Conservation (phyloP, 2,113 vertebrate species). For the Oncorhynchus gorbuscha region DNA sequence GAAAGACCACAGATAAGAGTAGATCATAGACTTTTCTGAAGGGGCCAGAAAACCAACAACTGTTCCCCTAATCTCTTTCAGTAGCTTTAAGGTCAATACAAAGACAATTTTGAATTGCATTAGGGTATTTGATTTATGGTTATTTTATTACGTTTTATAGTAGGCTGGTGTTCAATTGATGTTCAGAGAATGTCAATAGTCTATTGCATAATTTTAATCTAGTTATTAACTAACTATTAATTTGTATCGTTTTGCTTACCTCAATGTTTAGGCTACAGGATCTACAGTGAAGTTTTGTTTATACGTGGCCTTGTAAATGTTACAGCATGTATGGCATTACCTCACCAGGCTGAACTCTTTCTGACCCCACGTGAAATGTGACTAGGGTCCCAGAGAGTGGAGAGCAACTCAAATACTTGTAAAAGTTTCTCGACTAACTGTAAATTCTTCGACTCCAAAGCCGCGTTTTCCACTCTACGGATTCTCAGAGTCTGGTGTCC, state of each 20-base stretch:
- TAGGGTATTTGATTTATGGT: background rate
- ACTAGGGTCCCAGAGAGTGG: slow-evolving; percentile 74
- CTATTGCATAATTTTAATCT: background rate
- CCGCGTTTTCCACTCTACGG: slow-evolving; percentile 69
- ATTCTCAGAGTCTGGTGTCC: slow-evolving; percentile 73
- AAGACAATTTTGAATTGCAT: background rate
- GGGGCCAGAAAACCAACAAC: slow-evolving; percentile 15
- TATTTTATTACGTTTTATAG: background rate
- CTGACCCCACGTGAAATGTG: slow-evolving; percentile 78
- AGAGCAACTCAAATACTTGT: slow-evolving; percentile 80
- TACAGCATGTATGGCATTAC: slow-evolving; percentile 50
- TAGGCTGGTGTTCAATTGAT: background rate
- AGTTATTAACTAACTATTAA: background rate
- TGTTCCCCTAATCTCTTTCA: background rate
- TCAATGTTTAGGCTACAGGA: slow-evolving; percentile 40
- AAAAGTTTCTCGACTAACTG: slow-evolving; percentile 80
- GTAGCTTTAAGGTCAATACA: background rate
- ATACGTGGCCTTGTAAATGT: slow-evolving; percentile 32
- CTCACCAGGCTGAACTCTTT: slow-evolving; percentile 78
- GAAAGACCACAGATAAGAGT: slow-evolving; percentile 54
- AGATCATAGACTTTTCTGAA: slow-evolving; percentile 49
- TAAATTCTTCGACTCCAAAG: slow-evolving; percentile 77
- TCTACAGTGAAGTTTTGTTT: slow-evolving; percentile 20
- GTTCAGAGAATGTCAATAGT: background rate
- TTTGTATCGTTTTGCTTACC: background rate